Evolutionary conservation across 2,797 vertebrate species (phyloP), one percentile per base, ranked within the genome.

Genomic region (Tragopan temminckii): DNA sequence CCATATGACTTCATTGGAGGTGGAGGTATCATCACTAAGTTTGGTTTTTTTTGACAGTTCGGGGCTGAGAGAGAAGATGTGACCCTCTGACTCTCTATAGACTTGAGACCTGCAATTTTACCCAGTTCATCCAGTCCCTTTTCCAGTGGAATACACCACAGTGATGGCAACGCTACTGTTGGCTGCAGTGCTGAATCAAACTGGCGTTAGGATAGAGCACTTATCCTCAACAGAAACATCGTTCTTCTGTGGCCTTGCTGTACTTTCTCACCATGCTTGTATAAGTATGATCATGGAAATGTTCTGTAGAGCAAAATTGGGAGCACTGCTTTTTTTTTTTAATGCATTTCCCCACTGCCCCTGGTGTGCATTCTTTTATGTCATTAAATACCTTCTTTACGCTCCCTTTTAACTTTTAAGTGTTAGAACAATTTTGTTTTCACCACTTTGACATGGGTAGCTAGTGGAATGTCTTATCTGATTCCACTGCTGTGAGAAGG

Each of bases 71-170:
- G 16, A 29, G 38, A 27, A 80, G 19, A 2, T 33, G 5, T n/a
- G 17, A 74, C 7, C 9, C 27, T 83, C n/a, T 46, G 67, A 16
- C 20, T 70, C 7, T 76, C 33, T 67, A 42, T 42, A 19, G 46
- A 9, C 43, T 68, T 42, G 38, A 48, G 42, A 36, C 16, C 0
- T n/a, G 18, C 53, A 55, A n/a, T 20, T 18, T 7, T 55, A 18
- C 20, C 17, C 10, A n/a, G 79, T 67, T 58, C 38, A 33, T 36
- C 9, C 0, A 0, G 8, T 70, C 79, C 5, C 53, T 74, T 77
- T 69, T n/a, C n/a, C 45, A 8, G 6, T 42, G 59, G 23, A 6
- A 40, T 64, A 6, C 21, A 0, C 7, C 38, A 1, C 0, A 1
- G 50, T 43, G 42, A 33, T 69, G 42, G 35, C 36, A 42, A 9